Conservation (phyloP, 2,113 vertebrate genomes). For the Dromas ardeola region DNA sequence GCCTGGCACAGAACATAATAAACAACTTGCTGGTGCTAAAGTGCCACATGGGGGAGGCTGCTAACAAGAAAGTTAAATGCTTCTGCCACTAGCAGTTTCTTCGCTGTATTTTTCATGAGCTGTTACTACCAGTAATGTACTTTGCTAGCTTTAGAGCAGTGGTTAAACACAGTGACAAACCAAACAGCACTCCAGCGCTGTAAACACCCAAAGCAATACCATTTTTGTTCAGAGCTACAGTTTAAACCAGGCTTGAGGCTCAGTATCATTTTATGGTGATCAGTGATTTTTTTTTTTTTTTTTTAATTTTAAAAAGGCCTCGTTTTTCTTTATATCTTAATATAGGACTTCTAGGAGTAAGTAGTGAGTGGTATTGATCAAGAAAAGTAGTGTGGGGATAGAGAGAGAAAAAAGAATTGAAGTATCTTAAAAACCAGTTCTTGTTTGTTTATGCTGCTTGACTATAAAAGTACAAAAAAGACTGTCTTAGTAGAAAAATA, state of each 20-base stretch:
- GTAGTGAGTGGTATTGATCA: conserved; percentile 20
- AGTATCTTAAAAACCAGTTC: conserved; percentile 51
- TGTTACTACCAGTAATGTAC: conserved; percentile 87
- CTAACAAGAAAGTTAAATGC: conserved; percentile 95
- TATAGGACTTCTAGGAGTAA: conserved; percentile 32
- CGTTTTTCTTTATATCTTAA: conserved; percentile 11
- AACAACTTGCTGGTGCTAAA: conserved; percentile 96
- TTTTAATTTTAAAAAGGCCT: not conserved
- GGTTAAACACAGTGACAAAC: conserved; percentile 84
- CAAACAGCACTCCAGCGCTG: conserved; percentile 72
- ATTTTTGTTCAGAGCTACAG: conserved; percentile 45
- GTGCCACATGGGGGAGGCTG: conserved; percentile 96
- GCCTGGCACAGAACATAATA: conserved; percentile 96
- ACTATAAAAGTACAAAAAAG: conserved; percentile 66
- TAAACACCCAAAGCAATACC: conserved; percentile 54
- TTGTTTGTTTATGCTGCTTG: conserved; percentile 73
- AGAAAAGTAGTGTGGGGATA: not conserved
- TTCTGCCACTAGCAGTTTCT: conserved; percentile 92
- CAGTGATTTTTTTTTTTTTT: not conserved
- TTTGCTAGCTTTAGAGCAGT: conserved; percentile 81
- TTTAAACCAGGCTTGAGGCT: conserved; percentile 18
- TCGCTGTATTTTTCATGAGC: conserved; percentile 93
- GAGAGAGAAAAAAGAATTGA: not conserved
- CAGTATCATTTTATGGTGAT: not conserved
- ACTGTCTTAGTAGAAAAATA: conserved; percentile 66